Conservation (phyloP, 2,113 vertebrate species). For the mouse (Mus musculus) region GRCm39 chr14:89713001-89713500, state of each 20-base stretch:
- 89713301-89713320: neutral
- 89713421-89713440: neutral
- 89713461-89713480: neutral
- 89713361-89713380: neutral
- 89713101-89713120: neutral
- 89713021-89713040: conserved; percentile 42
- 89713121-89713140: neutral
- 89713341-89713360: neutral
- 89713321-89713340: neutral
- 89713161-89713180: neutral
- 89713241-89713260: neutral
- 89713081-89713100: conserved; percentile 41
- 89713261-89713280: neutral
- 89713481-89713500: neutral
- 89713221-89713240: neutral
- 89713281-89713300: neutral
- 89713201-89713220: neutral
- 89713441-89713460: neutral
- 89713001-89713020: conserved; percentile 17
- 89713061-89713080: neutral
- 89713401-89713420: neutral
- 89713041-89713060: neutral
- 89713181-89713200: neutral
- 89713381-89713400: neutral
- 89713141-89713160: neutral